Evolutionary conservation across 2,888 invertebrate species (phyloP), one percentile per base, ranked within the genome.

Genomic region (Sphaeridia pumilis): DNA sequence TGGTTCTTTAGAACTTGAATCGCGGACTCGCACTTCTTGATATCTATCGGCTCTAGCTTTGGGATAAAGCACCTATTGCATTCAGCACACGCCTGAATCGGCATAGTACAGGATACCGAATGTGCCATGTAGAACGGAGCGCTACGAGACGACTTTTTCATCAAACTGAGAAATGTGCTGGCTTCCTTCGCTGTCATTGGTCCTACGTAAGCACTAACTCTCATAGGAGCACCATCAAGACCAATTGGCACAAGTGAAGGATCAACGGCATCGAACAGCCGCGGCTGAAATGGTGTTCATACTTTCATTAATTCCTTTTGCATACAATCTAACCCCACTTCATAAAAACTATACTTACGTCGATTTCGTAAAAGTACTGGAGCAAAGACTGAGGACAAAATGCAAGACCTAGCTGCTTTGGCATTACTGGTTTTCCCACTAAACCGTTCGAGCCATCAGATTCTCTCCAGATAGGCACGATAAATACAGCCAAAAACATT

Each of bases 131-230:
- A 49, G 22, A 41, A 49, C 4, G 49, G 41, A 7, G 49, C 49
- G 2, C 41, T 42, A 24, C 49, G 25, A 24, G 35, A 47, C 3
- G 52, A 46, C 34, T 52, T 52, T 31, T 58, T 57, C 49, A 61
- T 47, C 1, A 50, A n/a, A 25, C 49, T 41, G 10, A 56, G 35
- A n/a, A 60, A 88, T 54, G 71, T 72, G 12, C 77, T 73, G 0
- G 89, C 89, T 49, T 79, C 77, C 14, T 75, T 73, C 57, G 81
- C 80, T 36, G 80, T 78, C 90, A 93, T 92, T 20, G 94, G 94
- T 0, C 94, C 94, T 7, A 92, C 93, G 72, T 83, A 83, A 0
- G 92, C 93, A 66, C 80, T 80, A 60, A 88, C 83, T 74, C 85
- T 83, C 63, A 82, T 69, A 44, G 80, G 76, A 0, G 84, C 82